Evolutionary conservation across 2,888 invertebrate species (phyloP).

Genomic region (Nomada fucata): DNA sequence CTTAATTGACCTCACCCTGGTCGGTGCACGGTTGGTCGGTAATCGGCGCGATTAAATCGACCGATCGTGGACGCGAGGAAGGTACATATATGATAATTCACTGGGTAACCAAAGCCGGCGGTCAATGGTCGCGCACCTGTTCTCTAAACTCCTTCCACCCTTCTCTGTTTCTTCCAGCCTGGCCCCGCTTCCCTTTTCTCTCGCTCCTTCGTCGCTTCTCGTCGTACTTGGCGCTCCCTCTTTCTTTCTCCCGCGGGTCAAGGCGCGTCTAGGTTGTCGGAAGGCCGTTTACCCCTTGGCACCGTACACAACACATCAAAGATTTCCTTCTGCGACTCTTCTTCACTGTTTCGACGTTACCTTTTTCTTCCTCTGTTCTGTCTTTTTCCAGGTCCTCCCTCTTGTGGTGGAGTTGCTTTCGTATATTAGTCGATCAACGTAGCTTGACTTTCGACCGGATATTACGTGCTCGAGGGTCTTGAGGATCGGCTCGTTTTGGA

Average conservation of each 20-base stretch:
- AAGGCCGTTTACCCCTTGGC: slow-evolving; percentile 82
- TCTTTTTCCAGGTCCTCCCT: slow-evolving; percentile 11
- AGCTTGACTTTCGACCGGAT: slow-evolving; percentile 12
- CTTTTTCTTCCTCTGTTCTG: slow-evolving; percentile 32
- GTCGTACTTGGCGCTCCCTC: slow-evolving; percentile 16
- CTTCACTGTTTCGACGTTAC: slow-evolving; percentile 41
- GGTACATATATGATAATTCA: slow-evolving; percentile 78
- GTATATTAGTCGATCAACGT: slow-evolving; percentile 50
- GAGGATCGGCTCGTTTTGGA: too few species aligned
- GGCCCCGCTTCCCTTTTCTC: slow-evolving; percentile 51
- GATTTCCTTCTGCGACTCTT: slow-evolving; percentile 50
- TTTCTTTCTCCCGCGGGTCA: slow-evolving; percentile 75
- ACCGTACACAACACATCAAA: slow-evolving; percentile 68
- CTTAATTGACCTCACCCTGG: slow-evolving; percentile 71
- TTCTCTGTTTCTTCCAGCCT: slow-evolving; percentile 11
- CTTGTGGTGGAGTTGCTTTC: slow-evolving; percentile 50
- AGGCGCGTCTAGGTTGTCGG: slow-evolving; percentile 82
- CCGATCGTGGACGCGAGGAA: slow-evolving; percentile 67
- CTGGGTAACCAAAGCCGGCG: slow-evolving; percentile 75
- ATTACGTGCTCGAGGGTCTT: slow-evolving; percentile 8
- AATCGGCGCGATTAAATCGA: slow-evolving; percentile 72
- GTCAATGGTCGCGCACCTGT: slow-evolving; percentile 81
- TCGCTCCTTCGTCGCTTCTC: slow-evolving; percentile 48
- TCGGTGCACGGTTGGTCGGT: slow-evolving; percentile 59
- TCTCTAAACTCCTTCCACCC: slow-evolving; percentile 74